Conservation (phyloP, 2,113 vertebrate species). For the Paracanthobrama guichenoti region DNA sequence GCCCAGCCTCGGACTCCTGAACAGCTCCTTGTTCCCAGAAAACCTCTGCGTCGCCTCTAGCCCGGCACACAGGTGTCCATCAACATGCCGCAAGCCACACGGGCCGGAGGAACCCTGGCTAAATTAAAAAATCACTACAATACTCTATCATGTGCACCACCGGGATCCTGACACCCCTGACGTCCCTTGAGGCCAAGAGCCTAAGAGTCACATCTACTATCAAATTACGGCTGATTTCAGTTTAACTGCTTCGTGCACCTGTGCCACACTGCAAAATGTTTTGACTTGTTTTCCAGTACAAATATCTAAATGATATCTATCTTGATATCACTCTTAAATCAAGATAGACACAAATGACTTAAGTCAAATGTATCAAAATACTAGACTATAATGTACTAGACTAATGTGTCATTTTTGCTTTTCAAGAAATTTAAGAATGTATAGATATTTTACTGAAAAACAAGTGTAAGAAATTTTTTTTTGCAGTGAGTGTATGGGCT, state of each 20-base stretch:
- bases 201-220: slow-evolving; percentile 65
- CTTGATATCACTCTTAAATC: too few species aligned
- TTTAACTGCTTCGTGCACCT: slow-evolving; percentile 48
- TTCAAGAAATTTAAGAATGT: not conserved
- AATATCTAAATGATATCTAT: too few species aligned
- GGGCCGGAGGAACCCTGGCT: not conserved
- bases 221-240: slow-evolving; percentile 65
- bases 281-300: not conserved
- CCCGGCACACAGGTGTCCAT: slow-evolving; percentile 61
- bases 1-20: slow-evolving; percentile 28
- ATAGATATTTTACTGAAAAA: not conserved
- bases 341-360: too few species aligned
- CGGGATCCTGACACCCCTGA: not conserved
- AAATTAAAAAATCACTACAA: not conserved
- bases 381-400: too few species aligned
- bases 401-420: too few species aligned
- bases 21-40: slow-evolving; percentile 36
- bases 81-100: not conserved
- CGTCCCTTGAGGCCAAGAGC: slow-evolving; percentile 54
- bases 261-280: not conserved
- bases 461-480: not conserved
- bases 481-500: slow-evolving; percentile 54
- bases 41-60: not conserved
- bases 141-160: not conserved
- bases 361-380: not conserved